These are phyloP conservation scores for Cerceris rybyensis DNA, from an alignment of 2,888 invertebrate species.

Conservation along the genomic window DNA sequence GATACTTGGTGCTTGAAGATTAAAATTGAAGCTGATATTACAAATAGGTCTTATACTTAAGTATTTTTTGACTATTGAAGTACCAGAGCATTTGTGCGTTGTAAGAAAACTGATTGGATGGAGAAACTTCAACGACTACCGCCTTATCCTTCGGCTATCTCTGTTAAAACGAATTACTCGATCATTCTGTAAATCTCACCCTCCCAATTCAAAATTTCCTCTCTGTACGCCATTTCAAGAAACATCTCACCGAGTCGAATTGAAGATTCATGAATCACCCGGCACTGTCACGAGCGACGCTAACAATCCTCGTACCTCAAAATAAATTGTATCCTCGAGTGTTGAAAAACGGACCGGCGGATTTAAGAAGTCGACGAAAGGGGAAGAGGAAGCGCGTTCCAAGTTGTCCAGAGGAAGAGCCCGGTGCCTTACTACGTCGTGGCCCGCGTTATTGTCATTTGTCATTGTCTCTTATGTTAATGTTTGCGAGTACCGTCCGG, in stretches of 20 bases:
- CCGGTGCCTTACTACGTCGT: constrained; percentile 59
- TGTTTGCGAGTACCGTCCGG: constrained; percentile 59
- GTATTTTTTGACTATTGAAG: no score
- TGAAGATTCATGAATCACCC: neutral
- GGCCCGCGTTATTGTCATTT: constrained; percentile 68
- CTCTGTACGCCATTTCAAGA: constrained; percentile 2
- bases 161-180: no score
- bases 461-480: constrained; percentile 72
- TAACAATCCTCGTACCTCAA: constrained; percentile 2
- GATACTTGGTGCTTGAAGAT: no score
- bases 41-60: no score
- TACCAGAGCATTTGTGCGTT: no score
- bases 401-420: neutral
- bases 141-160: no score
- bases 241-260: neutral
- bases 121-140: no score
- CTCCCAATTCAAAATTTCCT: no score
- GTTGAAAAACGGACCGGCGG: constrained; percentile 10
- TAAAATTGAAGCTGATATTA: no score
- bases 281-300: neutral
- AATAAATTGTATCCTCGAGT: constrained; percentile 31
- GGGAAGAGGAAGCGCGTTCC: constrained; percentile 28
- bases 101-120: no score
- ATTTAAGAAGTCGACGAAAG: constrained; percentile 44
- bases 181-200: no score